A percentile compares a stretch with the other conserved stretches of the same genome.
phyloP scores from a whole-genome alignment of 2,113 vertebrate genomes.

The Odontesthes bonariensis region DNA sequence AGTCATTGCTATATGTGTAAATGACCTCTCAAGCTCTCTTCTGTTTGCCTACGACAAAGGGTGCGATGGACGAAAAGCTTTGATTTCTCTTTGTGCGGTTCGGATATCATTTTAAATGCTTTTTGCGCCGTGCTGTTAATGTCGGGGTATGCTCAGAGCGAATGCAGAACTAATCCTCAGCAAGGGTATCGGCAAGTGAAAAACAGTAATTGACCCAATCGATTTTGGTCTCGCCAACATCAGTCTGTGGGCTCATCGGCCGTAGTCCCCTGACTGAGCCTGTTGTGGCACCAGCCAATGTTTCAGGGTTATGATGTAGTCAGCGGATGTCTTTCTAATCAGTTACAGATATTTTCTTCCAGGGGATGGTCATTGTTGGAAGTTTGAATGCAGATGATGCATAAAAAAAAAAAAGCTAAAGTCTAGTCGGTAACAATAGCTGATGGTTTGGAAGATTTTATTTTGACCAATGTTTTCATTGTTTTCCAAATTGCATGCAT shows the following conservation, averaged over 20 bases:
- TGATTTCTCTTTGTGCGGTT: background rate
- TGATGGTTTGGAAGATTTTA: no score
- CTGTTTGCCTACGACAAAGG: conserved; percentile 9
- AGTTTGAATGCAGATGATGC: no score
- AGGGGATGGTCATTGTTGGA: no score
- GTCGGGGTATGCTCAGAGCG: no score
- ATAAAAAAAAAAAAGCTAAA: no score
- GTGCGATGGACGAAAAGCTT: background rate
- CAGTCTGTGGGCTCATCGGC: background rate
- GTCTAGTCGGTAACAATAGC: no score
- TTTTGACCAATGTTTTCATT: no score
- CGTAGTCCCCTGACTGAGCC: background rate
- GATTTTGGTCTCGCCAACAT: background rate
- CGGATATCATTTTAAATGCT: background rate
- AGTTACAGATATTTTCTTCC: no score
- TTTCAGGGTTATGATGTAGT: no score
- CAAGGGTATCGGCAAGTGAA: background rate
- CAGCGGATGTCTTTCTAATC: no score
- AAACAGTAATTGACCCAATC: background rate
- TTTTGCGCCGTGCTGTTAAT: background rate
- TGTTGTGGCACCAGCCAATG: no score
- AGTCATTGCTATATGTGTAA: conserved; percentile 29
- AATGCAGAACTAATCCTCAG: background rate
- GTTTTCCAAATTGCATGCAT: no score
- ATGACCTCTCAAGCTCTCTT: conserved; percentile 18